Conservation (phyloP, 1,140 invertebrate genomes). For the Gryon sp. region DNA sequence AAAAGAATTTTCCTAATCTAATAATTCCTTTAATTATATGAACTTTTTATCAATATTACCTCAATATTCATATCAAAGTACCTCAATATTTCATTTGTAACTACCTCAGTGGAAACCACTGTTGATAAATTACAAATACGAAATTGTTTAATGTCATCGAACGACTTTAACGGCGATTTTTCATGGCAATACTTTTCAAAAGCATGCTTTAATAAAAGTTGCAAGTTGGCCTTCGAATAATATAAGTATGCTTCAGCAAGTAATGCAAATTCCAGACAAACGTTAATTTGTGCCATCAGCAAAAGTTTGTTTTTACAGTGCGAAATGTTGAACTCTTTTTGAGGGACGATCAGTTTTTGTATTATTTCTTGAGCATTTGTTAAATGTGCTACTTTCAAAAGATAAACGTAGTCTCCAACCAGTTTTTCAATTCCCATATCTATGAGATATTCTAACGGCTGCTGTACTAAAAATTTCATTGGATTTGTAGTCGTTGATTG, state of each 20-base stretch:
- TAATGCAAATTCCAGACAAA: slow-evolving; percentile 72
- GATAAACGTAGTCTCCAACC: slow-evolving; percentile 69
- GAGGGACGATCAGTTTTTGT: slow-evolving; percentile 55
- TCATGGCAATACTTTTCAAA: slow-evolving; percentile 64
- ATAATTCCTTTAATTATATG: slow-evolving; percentile 14
- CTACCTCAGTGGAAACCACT: too few relatives aligned
- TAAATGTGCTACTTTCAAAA: slow-evolving; percentile 66
- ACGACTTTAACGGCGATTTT: slow-evolving; percentile 64
- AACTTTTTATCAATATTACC: neutral
- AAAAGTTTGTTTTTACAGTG: slow-evolving; percentile 68
- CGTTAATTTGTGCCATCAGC: slow-evolving; percentile 68
- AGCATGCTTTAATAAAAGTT: slow-evolving; percentile 60
- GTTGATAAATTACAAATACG: slow-evolving; percentile 60
- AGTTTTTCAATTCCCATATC: slow-evolving; percentile 75
- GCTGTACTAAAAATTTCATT: slow-evolving; percentile 53
- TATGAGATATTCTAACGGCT: slow-evolving; percentile 71
- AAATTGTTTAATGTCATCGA: slow-evolving; percentile 54
- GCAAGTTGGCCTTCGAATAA: slow-evolving; percentile 66
- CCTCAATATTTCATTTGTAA: slow-evolving; percentile 66
- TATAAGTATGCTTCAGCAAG: slow-evolving; percentile 69
- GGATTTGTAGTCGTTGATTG: slow-evolving; percentile 53
- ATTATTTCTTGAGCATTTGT: slow-evolving; percentile 61
- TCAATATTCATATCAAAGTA: slow-evolving; percentile 25
- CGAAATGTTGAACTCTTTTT: slow-evolving; percentile 60
- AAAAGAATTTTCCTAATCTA: slow-evolving; percentile 19